phyloP scores from a whole-genome alignment of 2,888 invertebrate genomes.

The Leistus spinibarbis region DNA sequence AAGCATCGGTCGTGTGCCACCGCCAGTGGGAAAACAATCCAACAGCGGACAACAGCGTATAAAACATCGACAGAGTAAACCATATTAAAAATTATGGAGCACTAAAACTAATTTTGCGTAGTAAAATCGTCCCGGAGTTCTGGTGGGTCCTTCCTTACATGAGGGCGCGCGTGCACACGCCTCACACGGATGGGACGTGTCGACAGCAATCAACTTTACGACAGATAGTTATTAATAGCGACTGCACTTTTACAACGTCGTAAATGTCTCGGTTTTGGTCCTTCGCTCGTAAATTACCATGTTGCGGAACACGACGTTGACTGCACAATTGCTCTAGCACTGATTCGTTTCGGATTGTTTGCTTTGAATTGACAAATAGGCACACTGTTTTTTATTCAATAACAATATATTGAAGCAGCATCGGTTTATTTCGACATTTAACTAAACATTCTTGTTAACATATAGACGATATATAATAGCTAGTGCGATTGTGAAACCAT shows the following conservation, averaged over 20 bases:
- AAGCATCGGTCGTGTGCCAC: neutral
- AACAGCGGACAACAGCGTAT: neutral
- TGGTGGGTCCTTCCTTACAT: neutral
- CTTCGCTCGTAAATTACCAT: slow-evolving; percentile 17
- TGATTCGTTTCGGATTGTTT: neutral
- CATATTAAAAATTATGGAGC: slow-evolving; percentile 52
- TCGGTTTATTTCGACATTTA: no score
- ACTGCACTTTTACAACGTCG: slow-evolving; percentile 61
- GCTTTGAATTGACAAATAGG: neutral
- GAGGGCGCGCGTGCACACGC: slow-evolving; percentile 44
- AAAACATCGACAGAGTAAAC: slow-evolving; percentile 19
- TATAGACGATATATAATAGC: no score
- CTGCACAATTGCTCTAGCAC: neutral
- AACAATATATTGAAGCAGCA: no score
- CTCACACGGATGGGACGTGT: slow-evolving; percentile 60
- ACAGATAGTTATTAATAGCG: slow-evolving; percentile 65
- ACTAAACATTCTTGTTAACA: no score
- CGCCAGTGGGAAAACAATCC: neutral
- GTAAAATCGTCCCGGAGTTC: slow-evolving; percentile 47
- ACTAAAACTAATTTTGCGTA: slow-evolving; percentile 54
- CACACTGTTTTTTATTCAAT: neutral
- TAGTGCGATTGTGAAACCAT: no score
- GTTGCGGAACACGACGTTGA: neutral
- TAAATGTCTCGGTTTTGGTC: slow-evolving; percentile 36
- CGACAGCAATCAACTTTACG: slow-evolving; percentile 65